Base-by-base conservation (phyloP, 30 jellyfish, hydroid and myxozoan species). In the Aurelia coerulea region DNA sequence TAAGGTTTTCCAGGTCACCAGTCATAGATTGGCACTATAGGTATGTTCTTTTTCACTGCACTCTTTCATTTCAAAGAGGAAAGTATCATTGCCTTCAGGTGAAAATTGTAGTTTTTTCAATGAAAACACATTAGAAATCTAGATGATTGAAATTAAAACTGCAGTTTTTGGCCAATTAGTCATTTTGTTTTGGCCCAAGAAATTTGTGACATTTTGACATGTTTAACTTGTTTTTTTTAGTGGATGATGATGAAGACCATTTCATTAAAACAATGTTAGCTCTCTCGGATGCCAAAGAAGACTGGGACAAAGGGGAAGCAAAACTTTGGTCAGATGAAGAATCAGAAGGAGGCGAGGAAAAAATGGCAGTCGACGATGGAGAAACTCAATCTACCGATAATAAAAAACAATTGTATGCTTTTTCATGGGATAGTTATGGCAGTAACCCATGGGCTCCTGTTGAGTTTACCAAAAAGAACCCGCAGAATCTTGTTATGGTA, bases 211-310 rank as follows among this genome's bases (percentile, higher is more conserved):
- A 46, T 46, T 46, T 4, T 64, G 15, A 58, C 18, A 5, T 54
- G 15, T 9, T 15, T 53, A 1, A 8, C 3, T 52, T 42, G 2
- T 80, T 51, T 17, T 1, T 46, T 66, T 31, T 34, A 73, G 87
- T 13, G 35, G 80, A 54, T 31, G 78, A 49, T 18, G 74, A 73
- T 18, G 91, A 74, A 5, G 90, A 80, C 65, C 23, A 53, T 51
- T 35, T 80, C 59, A 89, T 89, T 13, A 72, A 73, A 74, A 89
- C 92, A 32, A 89, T 89, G 97, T 85, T 89, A 14, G 97, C 97
- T 17, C 49, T 89, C 10, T 74, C 87, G 17, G 90, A 62, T 14
- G 97, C 97, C 53, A 89, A 81, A 62, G 84, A 68, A 8, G 97
- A 89, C 74, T 89, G 97, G 97, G 51, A 59, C 62, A 58, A 89